Evolutionary conservation across 1,140 invertebrate species (phyloP).

Genomic region (Drosophila funebris): DNA sequence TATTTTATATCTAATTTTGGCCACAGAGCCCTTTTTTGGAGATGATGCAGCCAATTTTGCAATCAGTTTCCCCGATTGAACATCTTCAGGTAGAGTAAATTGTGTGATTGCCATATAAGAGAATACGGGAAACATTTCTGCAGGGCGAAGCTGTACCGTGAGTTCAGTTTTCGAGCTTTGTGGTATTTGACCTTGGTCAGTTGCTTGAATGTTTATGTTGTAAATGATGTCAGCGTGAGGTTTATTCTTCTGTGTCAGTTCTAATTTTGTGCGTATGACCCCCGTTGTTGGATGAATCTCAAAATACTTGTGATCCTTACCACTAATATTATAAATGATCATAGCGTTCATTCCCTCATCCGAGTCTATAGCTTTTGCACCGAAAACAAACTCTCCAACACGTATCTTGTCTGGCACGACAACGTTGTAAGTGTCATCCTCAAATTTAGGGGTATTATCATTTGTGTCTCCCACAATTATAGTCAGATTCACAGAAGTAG

Average conservation of each 20-base stretch:
- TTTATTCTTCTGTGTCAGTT: constrained; percentile 73
- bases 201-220: constrained; percentile 89
- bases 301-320: constrained; percentile 91
- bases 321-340: constrained; percentile 91
- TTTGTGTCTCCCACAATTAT: constrained; percentile 93
- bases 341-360: constrained; percentile 92
- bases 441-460: constrained; percentile 93
- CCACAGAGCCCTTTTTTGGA: constrained; percentile 88
- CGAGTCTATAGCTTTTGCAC: constrained; percentile 91
- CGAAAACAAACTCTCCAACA: constrained; percentile 93
- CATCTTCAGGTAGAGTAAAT: constrained; percentile 92
- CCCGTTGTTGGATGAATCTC: constrained; percentile 91
- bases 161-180: constrained; percentile 87
- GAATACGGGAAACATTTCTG: constrained; percentile 90
- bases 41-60: constrained; percentile 89
- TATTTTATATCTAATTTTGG: constrained; percentile 91
- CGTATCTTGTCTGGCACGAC: constrained; percentile 91
- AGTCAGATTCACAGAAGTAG: constrained; percentile 91
- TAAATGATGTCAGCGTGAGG: constrained; percentile 85
- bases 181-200: constrained; percentile 88
- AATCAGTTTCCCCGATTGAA: constrained; percentile 89
- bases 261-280: constrained; percentile 90
- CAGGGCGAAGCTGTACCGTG: constrained; percentile 88
- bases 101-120: constrained; percentile 87
- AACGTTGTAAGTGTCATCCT: constrained; percentile 88